phyloP scores from a whole-genome alignment of 1,140 invertebrate species.

The Zaprionus davidi region DNA sequence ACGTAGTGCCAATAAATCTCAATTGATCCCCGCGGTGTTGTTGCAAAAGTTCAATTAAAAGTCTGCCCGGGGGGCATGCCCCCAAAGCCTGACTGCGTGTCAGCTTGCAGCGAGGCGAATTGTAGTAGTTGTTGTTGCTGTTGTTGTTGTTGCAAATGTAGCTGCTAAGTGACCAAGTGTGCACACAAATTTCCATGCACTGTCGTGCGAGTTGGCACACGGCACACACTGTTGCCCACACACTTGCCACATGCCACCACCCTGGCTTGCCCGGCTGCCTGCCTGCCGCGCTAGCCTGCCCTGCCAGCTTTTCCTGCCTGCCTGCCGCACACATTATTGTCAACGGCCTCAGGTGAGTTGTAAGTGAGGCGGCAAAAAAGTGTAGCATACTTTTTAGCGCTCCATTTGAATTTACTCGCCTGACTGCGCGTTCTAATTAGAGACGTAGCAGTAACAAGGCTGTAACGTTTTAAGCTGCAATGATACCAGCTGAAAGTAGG shows the following conservation, averaged over 20 bases:
- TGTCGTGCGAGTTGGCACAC: conserved; percentile 27
- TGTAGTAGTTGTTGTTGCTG: no score
- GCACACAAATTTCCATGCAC: conserved; percentile 47
- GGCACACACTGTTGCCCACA: neutral
- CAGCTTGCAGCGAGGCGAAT: conserved; percentile 3
- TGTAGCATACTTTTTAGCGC: conserved; percentile 51
- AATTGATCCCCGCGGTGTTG: conserved; percentile 73
- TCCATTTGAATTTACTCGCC: conserved; percentile 35
- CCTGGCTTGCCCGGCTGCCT: neutral
- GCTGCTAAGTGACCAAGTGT: conserved; percentile 45
- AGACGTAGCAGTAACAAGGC: conserved; percentile 5
- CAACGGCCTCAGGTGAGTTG: conserved; percentile 7
- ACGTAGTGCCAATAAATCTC: conserved; percentile 74
- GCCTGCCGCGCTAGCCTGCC: no score
- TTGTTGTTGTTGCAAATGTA: conserved; percentile 26
- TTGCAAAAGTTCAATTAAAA: conserved; percentile 75
- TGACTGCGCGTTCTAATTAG: conserved; percentile 39
- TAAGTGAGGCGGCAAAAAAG: conserved; percentile 20
- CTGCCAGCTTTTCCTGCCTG: no score
- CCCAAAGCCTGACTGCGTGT: conserved; percentile 19
- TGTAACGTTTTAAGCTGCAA: neutral
- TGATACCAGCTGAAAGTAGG: conserved; percentile 28
- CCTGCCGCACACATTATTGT: conserved; percentile 19
- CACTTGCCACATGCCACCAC: conserved; percentile 22
- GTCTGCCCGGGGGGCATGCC: conserved; percentile 34